Conservation (phyloP, 2,797 vertebrate species). For the Enteromius paludinosus region DNA sequence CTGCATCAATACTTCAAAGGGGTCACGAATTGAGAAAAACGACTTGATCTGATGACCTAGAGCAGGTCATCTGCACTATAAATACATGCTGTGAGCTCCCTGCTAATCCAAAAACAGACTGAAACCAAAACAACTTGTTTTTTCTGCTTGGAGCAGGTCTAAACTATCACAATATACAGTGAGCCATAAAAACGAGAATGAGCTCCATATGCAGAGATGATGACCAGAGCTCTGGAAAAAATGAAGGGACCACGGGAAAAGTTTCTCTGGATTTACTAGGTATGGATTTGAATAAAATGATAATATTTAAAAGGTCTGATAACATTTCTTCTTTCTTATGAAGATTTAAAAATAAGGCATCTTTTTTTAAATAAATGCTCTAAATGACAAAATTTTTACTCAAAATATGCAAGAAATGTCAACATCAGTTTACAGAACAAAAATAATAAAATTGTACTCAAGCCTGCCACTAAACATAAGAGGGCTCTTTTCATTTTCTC, state of each 20-base stretch:
- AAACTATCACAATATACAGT: not conserved
- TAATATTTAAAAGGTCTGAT: not conserved
- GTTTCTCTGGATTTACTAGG: too few relatives aligned
- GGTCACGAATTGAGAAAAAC: not conserved
- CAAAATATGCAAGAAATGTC: not conserved
- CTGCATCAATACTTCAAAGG: not conserved
- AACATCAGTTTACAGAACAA: too few relatives aligned
- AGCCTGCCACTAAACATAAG: not conserved
- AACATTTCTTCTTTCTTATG: not conserved
- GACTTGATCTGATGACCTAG: not conserved
- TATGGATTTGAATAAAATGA: not conserved
- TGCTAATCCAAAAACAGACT: not conserved
- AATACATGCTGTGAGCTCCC: not conserved
- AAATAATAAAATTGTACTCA: too few relatives aligned
- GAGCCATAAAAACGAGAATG: not conserved
- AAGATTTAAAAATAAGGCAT: too few relatives aligned
- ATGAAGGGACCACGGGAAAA: too few relatives aligned
- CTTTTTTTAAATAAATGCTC: not conserved
- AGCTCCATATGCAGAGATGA: not conserved
- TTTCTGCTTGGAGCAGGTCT: not conserved
- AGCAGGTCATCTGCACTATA: not conserved
- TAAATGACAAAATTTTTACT: not conserved
- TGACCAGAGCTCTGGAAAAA: not conserved
- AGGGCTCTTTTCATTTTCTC: not conserved
- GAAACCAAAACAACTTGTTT: too few relatives aligned